phyloP scores from a whole-genome alignment of 2,797 vertebrate species.

The Macropus fuliginosus region DNA sequence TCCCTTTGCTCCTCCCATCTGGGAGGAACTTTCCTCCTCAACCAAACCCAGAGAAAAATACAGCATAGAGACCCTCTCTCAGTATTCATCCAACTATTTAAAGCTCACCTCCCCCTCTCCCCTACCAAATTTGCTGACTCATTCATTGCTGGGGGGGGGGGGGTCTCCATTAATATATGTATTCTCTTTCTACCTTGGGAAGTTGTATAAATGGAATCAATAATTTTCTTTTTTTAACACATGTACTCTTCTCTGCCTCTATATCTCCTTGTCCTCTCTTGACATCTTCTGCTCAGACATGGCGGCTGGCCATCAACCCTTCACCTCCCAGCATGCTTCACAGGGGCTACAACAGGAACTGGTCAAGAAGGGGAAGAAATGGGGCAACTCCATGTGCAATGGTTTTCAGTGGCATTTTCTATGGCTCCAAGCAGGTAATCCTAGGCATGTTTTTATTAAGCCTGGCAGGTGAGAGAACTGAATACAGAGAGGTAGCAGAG shows the following conservation, averaged over 20 bases:
- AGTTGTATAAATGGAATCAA: background rate
- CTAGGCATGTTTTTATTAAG: background rate
- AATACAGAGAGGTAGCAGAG: background rate
- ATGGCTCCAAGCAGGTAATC: background rate
- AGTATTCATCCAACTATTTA: background rate
- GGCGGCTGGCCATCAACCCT: background rate
- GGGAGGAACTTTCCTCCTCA: background rate
- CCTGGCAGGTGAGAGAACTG: background rate
- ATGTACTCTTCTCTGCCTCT: background rate
- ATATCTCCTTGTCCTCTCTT: background rate
- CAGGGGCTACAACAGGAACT: background rate
- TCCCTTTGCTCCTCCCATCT: background rate
- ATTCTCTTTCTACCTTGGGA: background rate
- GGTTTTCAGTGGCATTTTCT: background rate
- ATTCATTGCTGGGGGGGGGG: background rate
- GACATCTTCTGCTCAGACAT: background rate
- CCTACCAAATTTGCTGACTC: background rate
- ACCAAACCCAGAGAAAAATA: background rate
- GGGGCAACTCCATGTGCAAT: background rate
- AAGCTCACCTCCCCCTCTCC: background rate
- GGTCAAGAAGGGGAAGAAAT: background rate
- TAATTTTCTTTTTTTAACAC: background rate
- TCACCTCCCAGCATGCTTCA: background rate
- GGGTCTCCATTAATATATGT: background rate
- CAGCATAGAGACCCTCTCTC: background rate